A percentile compares a stretch with the other conserved stretches of the same genome.
These are phyloP conservation scores for Orgyia antiqua DNA, from an alignment of 2,888 invertebrate species.

Conservation along the genomic window DNA sequence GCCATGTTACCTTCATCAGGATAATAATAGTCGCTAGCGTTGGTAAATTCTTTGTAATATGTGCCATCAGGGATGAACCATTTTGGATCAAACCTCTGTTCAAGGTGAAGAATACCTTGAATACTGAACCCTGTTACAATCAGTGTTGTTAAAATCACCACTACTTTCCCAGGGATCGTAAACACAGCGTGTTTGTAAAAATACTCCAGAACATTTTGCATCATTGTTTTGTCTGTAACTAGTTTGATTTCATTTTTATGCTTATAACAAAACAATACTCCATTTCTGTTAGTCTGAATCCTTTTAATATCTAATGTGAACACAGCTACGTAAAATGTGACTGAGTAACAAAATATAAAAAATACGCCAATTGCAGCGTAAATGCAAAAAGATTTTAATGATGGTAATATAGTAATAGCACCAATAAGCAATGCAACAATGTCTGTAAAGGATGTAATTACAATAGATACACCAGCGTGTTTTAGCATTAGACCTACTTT, in stretches of 20 bases:
- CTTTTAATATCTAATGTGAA: conserved; percentile 84
- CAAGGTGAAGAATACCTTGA: conserved; percentile 79
- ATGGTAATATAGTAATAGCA: conserved; percentile 87
- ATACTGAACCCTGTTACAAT: conserved; percentile 80
- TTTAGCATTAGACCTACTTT: conserved; percentile 84
- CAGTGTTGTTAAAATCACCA: conserved; percentile 79
- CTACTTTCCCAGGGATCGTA: conserved; percentile 81
- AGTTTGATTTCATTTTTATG: conserved; percentile 77
- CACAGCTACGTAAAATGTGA: conserved; percentile 89
- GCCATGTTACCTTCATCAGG: conserved; percentile 81
- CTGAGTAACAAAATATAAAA: conserved; percentile 85
- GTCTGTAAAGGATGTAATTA: conserved; percentile 90
- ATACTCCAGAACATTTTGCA: conserved; percentile 76
- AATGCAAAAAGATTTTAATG: conserved; percentile 88
- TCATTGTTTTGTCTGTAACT: conserved; percentile 74
- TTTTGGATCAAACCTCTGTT: conserved; percentile 87
- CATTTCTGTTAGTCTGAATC: conserved; percentile 80
- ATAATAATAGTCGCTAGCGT: conserved; percentile 77
- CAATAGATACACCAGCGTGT: conserved; percentile 90
- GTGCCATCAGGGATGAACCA: conserved; percentile 88
- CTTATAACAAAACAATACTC: conserved; percentile 81
- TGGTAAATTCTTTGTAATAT: conserved; percentile 80
- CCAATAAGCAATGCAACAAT: conserved; percentile 88
- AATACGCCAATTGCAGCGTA: conserved; percentile 88
- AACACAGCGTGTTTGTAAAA: conserved; percentile 82